These are phyloP conservation scores for Aphaenogaster floridana DNA, from an alignment of 1,140 invertebrate species.

Conservation along the genomic window DNA sequence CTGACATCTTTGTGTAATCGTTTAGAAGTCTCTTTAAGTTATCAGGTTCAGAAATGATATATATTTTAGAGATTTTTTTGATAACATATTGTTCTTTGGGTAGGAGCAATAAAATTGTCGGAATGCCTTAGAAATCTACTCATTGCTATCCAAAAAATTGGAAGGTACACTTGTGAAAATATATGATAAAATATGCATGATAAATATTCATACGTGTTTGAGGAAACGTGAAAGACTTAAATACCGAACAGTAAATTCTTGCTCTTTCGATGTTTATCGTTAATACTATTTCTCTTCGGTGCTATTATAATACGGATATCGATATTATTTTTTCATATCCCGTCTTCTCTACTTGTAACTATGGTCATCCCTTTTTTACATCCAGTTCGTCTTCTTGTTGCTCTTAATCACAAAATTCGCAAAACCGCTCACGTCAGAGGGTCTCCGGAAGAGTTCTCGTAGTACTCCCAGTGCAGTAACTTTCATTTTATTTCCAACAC, in stretches of 20 bases:
- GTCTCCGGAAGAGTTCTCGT: conserved; percentile 61
- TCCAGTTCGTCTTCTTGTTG: conserved; percentile 45
- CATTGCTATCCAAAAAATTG: background rate
- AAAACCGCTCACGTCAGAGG: conserved; percentile 64
- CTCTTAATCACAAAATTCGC: conserved; percentile 60
- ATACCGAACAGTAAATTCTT: background rate
- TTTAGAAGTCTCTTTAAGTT: no score
- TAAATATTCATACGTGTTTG: background rate
- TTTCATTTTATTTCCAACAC: conserved; percentile 65
- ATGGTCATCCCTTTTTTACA: background rate
- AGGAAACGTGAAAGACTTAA: background rate
- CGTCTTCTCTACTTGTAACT: background rate
- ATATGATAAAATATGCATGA: conserved; percentile 9
- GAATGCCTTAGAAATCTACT: background rate
- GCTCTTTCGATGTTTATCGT: background rate
- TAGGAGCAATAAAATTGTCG: background rate
- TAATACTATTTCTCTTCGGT: background rate
- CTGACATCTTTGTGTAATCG: no score
- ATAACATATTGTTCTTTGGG: no score
- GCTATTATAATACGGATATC: background rate
- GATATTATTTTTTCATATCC: conserved; percentile 30
- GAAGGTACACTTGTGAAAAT: background rate
- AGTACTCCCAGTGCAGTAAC: conserved; percentile 53
- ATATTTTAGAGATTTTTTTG: no score
- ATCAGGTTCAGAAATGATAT: no score